Conservation (phyloP, 2,797 vertebrate genomes). For the Notoglanidium macrostoma region DNA sequence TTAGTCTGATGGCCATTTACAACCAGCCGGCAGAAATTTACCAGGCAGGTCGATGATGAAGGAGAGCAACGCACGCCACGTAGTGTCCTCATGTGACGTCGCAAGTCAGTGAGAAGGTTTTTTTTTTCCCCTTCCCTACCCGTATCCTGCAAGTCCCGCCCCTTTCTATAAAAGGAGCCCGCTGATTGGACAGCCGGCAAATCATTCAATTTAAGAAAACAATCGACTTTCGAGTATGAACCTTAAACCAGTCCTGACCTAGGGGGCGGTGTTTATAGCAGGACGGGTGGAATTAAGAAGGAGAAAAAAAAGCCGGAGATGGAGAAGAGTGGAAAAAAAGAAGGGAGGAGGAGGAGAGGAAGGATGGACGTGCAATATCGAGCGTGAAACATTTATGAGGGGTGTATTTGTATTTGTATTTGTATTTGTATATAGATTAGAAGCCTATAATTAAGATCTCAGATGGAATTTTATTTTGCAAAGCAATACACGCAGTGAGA, state of each 20-base stretch:
- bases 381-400: slow-evolving; percentile 62
- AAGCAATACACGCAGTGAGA: slow-evolving; percentile 34
- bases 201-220: background rate
- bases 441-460: slow-evolving; percentile 51
- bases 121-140: background rate
- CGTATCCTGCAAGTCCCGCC: background rate
- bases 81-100: slow-evolving; percentile 65
- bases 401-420: slow-evolving; percentile 62
- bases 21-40: background rate
- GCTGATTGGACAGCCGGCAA: background rate
- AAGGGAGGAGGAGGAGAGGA: slow-evolving; percentile 52
- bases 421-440: slow-evolving; percentile 60
- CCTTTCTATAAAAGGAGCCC: background rate
- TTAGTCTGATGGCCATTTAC: background rate
- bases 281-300: background rate
- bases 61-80: background rate
- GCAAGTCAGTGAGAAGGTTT: slow-evolving; percentile 64
- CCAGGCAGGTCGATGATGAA: slow-evolving; percentile 17
- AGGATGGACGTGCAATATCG: slow-evolving; percentile 68
- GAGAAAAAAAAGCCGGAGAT: slow-evolving; percentile 54
- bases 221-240: background rate
- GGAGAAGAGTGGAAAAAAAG: slow-evolving; percentile 61
- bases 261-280: slow-evolving; percentile 12
- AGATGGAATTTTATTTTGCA: slow-evolving; percentile 24
- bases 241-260: background rate